Evolutionary conservation across 2,797 vertebrate genomes (phyloP).

Genomic region (Monodelphis domestica): DNA sequence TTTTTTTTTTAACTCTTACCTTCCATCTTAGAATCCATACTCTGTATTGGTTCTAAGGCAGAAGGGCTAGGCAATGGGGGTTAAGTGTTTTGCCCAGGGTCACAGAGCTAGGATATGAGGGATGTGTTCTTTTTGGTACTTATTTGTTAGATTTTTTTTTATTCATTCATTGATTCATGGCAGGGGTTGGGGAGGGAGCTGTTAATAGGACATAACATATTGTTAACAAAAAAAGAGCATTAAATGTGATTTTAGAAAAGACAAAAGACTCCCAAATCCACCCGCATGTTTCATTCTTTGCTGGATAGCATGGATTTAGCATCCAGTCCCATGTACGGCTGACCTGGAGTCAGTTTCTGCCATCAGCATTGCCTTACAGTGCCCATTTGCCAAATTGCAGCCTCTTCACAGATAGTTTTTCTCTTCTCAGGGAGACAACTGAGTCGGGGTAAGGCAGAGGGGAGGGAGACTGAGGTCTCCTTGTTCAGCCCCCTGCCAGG

Average conservation of each 20-base stretch:
- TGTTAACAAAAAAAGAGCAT: background rate
- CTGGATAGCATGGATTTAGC: background rate
- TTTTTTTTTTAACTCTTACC: no score
- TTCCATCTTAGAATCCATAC: no score
- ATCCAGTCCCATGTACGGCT: constrained; percentile 1
- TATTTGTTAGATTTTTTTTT: background rate
- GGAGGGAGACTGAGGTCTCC: background rate
- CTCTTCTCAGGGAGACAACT: background rate
- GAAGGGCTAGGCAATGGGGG: no score
- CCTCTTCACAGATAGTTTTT: background rate
- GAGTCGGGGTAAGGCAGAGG: background rate
- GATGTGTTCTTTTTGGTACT: no score
- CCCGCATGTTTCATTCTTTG: background rate
- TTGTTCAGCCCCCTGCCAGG: constrained; percentile 4
- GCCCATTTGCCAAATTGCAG: constrained; percentile 23
- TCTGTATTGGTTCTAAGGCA: no score
- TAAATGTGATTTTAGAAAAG: background rate
- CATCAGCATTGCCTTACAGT: background rate
- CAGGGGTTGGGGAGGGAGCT: background rate
- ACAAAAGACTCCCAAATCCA: background rate
- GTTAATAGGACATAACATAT: background rate
- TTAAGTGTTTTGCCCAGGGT: no score
- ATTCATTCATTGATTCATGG: background rate
- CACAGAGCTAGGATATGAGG: no score
- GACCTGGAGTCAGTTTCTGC: constrained; percentile 12